Evolutionary conservation across 2,888 invertebrate species (phyloP), one percentile per base, ranked within the genome.

Genomic region (Drosophila trichaetosa): DNA sequence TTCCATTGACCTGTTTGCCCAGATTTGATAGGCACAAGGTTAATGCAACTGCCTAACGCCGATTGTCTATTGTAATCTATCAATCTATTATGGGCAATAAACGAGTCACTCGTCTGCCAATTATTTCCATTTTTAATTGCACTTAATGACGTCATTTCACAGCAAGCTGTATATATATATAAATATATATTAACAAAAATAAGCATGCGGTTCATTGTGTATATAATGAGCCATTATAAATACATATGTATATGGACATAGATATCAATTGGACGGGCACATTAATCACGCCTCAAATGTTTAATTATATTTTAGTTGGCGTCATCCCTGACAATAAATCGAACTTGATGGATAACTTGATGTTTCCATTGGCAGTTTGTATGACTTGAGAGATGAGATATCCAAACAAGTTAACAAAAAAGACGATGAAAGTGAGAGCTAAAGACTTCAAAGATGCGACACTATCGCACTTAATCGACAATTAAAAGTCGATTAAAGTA

Each of bases 81-180:
- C 54, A 46, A 57, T 69, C 34, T n/a, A 36, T 31, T 49, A 49
- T 46, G 46, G 46, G 46, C 24, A 24, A 16, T 24, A 24, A 29
- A 48, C 33, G 40, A 40, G 24, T 46, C 36, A 40, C 16, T 51
- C 33, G 21, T 21, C 16, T n/a, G 29, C 21, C 34, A 49, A 62
- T 77, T 67, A 60, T 65, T 56, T 60, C 5, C 5, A 65, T 56
- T 71, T 57, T 51, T 72, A 83, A 83, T 72, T 60, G 66, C 54
- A 52, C 54, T 61, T 62, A 83, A 80, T 83, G 29, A 65, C 61
- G 71, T 62, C 34, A 56, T 68, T 77, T 49, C 42, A 54, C 57
- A 59, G 54, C 53, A 16, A 49, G 33, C 60, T 16, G 16, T 46
- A 16, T 46, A 8, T 16, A 8, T 16, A 24, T 16, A 21, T 16